Evolutionary conservation across 2,888 invertebrate genomes (phyloP).

Genomic region (Drosophila sordidula): DNA sequence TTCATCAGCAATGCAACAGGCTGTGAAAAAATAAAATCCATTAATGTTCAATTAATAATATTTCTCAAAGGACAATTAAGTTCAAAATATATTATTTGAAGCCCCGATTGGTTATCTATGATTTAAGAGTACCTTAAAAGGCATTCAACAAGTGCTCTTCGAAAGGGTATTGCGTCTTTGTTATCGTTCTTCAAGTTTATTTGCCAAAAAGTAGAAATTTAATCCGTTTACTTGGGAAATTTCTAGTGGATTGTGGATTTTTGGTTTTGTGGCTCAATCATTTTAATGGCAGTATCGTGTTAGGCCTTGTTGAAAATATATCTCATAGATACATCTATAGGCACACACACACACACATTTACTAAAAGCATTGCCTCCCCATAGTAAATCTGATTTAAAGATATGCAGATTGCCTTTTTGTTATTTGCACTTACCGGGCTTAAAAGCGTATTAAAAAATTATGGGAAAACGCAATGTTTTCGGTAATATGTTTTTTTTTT

Average conservation of each 20-base stretch:
- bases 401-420: slow-evolving; percentile 6
- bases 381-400: slow-evolving; percentile 29
- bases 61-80: no score
- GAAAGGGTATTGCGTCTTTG: slow-evolving; percentile 20
- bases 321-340: slow-evolving; percentile 30
- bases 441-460: slow-evolving; percentile 9
- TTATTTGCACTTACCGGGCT: slow-evolving; percentile 8
- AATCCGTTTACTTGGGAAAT: slow-evolving; percentile 71
- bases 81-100: no score
- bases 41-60: neutral
- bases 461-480: slow-evolving; percentile 26
- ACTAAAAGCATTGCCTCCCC: slow-evolving; percentile 21
- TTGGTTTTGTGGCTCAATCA: slow-evolving; percentile 74
- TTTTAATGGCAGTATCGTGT: slow-evolving; percentile 73
- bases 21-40: neutral
- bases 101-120: no score
- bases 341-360: slow-evolving; percentile 2
- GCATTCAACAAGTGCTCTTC: neutral
- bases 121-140: no score
- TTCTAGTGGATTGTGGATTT: slow-evolving; percentile 60
- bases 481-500: slow-evolving; percentile 10
- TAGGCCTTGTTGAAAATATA: slow-evolving; percentile 57
- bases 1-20: neutral
- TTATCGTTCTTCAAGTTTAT: neutral
- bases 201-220: slow-evolving; percentile 55